phyloP scores from a whole-genome alignment of 2,888 invertebrate species.

The Drosophila rubida region DNA sequence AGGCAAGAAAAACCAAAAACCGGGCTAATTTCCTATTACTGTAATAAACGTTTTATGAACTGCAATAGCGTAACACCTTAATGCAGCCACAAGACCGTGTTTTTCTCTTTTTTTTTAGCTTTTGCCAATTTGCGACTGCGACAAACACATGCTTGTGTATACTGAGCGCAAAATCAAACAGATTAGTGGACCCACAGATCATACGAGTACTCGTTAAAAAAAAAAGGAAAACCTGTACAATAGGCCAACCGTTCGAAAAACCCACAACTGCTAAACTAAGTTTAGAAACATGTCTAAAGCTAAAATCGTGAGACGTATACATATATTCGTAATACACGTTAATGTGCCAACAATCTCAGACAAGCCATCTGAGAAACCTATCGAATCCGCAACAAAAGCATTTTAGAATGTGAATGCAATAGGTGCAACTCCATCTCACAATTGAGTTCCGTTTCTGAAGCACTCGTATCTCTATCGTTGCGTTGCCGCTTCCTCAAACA shows the following conservation, averaged over 20 bases:
- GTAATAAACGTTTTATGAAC: slow-evolving; percentile 72
- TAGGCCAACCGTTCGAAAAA: slow-evolving; percentile 27
- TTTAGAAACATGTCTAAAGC: slow-evolving; percentile 68
- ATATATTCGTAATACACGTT: slow-evolving; percentile 20
- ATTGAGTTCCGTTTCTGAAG: slow-evolving; percentile 42
- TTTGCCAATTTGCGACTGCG: slow-evolving; percentile 30
- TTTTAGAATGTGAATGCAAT: slow-evolving; percentile 59
- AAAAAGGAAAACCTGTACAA: slow-evolving; percentile 64
- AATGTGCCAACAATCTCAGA: slow-evolving; percentile 41
- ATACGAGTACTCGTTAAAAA: slow-evolving; percentile 8
- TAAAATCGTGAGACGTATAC: slow-evolving; percentile 62
- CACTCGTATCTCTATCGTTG: neutral
- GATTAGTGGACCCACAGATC: slow-evolving; percentile 48
- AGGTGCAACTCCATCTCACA: slow-evolving; percentile 15
- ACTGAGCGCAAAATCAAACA: slow-evolving; percentile 59
- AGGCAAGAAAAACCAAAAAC: slow-evolving; percentile 50
- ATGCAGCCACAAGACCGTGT: slow-evolving; percentile 28
- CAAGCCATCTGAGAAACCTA: slow-evolving; percentile 33
- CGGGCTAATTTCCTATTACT: slow-evolving; percentile 77
- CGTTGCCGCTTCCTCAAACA: slow-evolving; percentile 57
- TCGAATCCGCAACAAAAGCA: slow-evolving; percentile 21
- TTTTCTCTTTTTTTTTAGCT: slow-evolving; percentile 15
- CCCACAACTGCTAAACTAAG: slow-evolving; percentile 44
- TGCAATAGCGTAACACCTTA: slow-evolving; percentile 57
- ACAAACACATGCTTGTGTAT: slow-evolving; percentile 11